These are phyloP conservation scores for Nomada fucata DNA, from an alignment of 2,888 invertebrate species.

Conservation along the genomic window DNA sequence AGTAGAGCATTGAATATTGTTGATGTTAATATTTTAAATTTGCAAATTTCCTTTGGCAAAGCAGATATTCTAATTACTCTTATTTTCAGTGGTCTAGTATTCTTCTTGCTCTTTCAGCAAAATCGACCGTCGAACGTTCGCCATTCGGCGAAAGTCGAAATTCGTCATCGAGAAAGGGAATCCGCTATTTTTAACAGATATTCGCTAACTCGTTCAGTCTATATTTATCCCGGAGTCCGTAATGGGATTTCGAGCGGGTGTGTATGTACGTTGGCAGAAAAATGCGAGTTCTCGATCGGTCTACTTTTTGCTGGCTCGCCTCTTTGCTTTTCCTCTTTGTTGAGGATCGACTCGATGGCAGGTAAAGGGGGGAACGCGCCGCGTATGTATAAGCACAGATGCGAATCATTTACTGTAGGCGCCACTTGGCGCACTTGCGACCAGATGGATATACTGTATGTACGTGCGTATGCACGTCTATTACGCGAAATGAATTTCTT, in stretches of 20 bases:
- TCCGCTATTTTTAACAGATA: constrained; percentile 34
- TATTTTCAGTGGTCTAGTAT: too few species aligned
- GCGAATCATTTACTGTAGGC: constrained; percentile 33
- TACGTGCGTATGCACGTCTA: not conserved
- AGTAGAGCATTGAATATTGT: too few species aligned
- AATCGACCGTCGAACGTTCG: too few species aligned
- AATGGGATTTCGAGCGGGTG: constrained; percentile 37
- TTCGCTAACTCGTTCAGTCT: constrained; percentile 34
- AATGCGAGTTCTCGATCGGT: constrained; percentile 45
- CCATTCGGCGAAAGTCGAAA: not conserved
- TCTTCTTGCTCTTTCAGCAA: too few species aligned
- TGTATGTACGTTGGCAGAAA: constrained; percentile 28
- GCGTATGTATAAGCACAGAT: not conserved
- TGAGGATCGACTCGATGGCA: constrained; percentile 22
- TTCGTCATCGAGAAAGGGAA: constrained; percentile 5
- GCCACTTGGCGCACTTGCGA: constrained; percentile 22
- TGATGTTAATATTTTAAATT: too few species aligned
- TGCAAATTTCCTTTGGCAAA: too few species aligned
- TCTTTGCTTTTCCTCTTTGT: constrained; percentile 52
- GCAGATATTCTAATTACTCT: too few species aligned
- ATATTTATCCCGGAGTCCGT: constrained; percentile 45
- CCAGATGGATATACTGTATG: not conserved
- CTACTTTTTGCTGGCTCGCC: constrained; percentile 44
- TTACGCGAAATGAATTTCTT: constrained; percentile 2
- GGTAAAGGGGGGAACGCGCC: constrained; percentile 27